Percentiles rank a stretch among this genome's conserved stretches.
These are phyloP conservation scores for Cheirogaleus major DNA, from an alignment of 2,797 vertebrate species.

Conservation along the genomic window DNA sequence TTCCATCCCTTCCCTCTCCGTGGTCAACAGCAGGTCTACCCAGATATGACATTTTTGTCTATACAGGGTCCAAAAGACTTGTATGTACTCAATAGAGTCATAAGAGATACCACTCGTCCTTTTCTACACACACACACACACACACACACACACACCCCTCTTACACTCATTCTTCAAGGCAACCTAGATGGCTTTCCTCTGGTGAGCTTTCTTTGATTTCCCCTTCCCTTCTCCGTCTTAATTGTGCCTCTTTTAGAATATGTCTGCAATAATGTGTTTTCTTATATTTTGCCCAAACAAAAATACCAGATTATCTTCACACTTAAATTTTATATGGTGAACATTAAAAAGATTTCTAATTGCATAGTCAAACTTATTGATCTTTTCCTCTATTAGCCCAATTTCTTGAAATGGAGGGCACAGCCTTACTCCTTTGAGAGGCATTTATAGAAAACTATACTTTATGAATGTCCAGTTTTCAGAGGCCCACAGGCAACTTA, in stretches of 20 bases:
- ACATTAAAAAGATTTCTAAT: neutral
- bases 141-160: too few species aligned
- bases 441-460: neutral
- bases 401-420: neutral
- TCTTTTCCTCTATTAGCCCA: neutral
- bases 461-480: neutral
- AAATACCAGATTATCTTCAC: constrained; percentile 30
- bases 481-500: neutral
- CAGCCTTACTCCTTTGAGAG: neutral
- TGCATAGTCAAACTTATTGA: neutral
- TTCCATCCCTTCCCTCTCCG: neutral
- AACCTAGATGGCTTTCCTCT: neutral
- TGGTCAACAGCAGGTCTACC: neutral
- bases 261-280: neutral
- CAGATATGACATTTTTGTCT: neutral
- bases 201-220: neutral
- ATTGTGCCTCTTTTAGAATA: neutral
- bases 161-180: neutral
- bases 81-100: neutral
- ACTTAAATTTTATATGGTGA: neutral
- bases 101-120: neutral
- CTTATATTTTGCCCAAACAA: neutral
- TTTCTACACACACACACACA: neutral
- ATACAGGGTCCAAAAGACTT: neutral
- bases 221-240: neutral